Evolutionary conservation across 2,797 vertebrate species (phyloP).

Genomic region (Pseudochaenichthys georgianus): DNA sequence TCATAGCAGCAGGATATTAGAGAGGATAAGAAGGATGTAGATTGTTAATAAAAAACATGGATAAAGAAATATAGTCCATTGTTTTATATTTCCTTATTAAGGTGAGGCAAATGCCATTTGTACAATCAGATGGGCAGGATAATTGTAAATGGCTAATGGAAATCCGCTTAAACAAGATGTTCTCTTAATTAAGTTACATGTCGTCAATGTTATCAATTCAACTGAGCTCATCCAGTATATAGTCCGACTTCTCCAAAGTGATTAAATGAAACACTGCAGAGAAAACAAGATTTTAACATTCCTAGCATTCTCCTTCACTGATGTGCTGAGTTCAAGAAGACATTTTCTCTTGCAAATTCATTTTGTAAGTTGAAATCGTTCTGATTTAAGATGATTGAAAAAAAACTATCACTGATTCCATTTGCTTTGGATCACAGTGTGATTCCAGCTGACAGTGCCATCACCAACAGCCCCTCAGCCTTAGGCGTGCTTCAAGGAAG

Average conservation of each 20-base stretch:
- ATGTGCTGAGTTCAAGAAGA: slow-evolving; percentile 4
- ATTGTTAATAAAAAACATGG: neutral
- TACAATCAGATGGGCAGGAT: neutral
- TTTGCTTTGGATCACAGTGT: slow-evolving; percentile 46
- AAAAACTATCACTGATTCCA: slow-evolving; percentile 24
- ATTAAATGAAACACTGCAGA: slow-evolving; percentile 2
- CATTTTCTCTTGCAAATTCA: slow-evolving; percentile 6
- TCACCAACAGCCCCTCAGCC: slow-evolving; percentile 43
- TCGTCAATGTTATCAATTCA: neutral
- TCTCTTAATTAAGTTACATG: neutral
- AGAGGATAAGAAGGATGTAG: neutral
- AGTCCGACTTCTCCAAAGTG: neutral
- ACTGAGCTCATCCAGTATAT: slow-evolving; percentile 19
- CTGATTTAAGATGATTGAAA: slow-evolving; percentile 33
- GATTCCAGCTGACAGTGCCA: slow-evolving; percentile 43
- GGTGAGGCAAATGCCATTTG: neutral
- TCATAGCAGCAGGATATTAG: slow-evolving; percentile 1
- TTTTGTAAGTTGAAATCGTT: slow-evolving; percentile 25
- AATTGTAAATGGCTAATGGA: neutral
- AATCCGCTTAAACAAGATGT: neutral
- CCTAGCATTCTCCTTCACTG: neutral
- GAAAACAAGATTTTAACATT: slow-evolving; percentile 11
- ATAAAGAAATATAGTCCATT: neutral
- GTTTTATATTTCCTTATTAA: neutral
- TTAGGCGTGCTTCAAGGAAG: slow-evolving; percentile 43